Base-by-base conservation (phyloP, 2,113 vertebrate genomes). In the Delphinapterus leucas region DNA sequence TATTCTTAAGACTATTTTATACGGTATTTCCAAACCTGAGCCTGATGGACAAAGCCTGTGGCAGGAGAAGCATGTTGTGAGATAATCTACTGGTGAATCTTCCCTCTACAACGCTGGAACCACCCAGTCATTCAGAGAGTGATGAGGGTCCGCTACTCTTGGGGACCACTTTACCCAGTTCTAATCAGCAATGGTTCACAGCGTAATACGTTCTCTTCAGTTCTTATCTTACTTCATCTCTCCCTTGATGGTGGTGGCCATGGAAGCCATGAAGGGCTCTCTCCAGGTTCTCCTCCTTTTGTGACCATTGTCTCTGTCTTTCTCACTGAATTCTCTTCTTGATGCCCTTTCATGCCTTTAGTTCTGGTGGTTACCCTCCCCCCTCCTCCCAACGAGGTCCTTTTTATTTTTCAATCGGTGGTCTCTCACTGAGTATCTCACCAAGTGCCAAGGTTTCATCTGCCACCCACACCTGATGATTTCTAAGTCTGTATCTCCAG, bases 121-220 rank as follows among this genome's bases (percentile, higher is more conserved):
- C 49, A 58, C 53, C 55, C 8, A 38, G 36, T 44, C 55, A 60
- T 9, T 36, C 15, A 47, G 77, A 71, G 65, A 88, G 28, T 11
- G 3, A 3, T 0, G 2, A 63, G 63, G 25, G 15, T 8, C 23
- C 25, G 2, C 15, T 33, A 2, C 12, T 82, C 10, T 13, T 14
- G 17, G 21, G 87, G 53, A 33, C 5, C 26, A 49, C 33, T 60
- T 44, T 26, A 18, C 41, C 21, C 36, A 8, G 9, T 41, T 70
- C 23, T 13, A 38, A 81, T 17, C 21, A 60, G 20, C 12, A 36
- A 0, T 53, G 47, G 23, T 58, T 68, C 70, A 6, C n/a, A 21
- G 90, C 8, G 21, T 55, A 49, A 41, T 21, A 41, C 0, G 0
- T 79, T 36, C 47, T 61, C 67, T 68, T 36, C 12, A 18, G 26